Evolutionary conservation across 2,113 vertebrate species (phyloP).

Genomic region (Phaetusa simplex): DNA sequence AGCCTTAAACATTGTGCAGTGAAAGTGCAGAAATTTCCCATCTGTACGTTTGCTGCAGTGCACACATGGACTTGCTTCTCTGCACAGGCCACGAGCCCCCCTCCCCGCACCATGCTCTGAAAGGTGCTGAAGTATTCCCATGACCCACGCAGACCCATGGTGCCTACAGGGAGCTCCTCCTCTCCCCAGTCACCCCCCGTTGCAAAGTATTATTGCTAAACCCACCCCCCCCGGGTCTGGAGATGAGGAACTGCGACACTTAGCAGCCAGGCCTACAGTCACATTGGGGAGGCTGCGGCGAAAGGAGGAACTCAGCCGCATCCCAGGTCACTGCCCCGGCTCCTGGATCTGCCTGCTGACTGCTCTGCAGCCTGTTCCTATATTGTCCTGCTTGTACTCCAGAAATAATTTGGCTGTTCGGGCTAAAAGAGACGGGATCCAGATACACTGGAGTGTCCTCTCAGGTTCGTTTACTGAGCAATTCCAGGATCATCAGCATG

Average conservation of each 20-base stretch:
- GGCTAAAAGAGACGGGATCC: background rate
- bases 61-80: background rate
- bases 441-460: background rate
- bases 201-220: background rate
- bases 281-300: background rate
- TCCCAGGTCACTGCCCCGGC: background rate
- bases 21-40: constrained; percentile 11
- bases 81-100: background rate
- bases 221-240: background rate
- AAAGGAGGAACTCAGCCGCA: constrained; percentile 44
- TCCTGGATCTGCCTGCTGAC: background rate
- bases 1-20: background rate
- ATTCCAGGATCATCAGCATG: background rate
- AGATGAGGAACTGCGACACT: constrained; percentile 17
- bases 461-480: background rate
- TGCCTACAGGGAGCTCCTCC: background rate
- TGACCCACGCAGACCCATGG: accelerated
- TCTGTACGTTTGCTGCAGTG: background rate
- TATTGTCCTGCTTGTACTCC: background rate
- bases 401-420: accelerated
- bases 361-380: background rate
- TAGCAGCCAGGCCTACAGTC: background rate
- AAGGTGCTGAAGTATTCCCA: background rate
- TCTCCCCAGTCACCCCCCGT: background rate
- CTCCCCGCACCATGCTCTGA: background rate